Evolutionary conservation across 2,797 vertebrate species (phyloP).

Genomic region (Acrossocheilus wenchowensis): DNA sequence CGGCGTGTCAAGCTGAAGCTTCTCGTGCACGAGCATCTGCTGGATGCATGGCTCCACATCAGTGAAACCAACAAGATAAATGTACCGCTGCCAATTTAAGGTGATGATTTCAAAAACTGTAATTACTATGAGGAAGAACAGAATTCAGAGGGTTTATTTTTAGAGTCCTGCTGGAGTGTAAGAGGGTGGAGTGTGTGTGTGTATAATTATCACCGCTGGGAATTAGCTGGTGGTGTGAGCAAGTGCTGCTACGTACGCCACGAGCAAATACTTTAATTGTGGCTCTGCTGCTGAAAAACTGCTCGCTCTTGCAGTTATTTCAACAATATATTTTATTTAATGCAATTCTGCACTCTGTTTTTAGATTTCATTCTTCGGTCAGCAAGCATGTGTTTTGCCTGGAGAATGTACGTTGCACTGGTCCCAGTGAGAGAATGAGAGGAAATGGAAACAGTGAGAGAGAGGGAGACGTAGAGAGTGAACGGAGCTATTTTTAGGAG

Average conservation of each 20-base stretch:
- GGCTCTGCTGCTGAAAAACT: slow-evolving; percentile 38
- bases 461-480: slow-evolving; percentile 18
- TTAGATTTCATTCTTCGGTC: slow-evolving; percentile 4
- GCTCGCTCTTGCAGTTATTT: slow-evolving; percentile 37
- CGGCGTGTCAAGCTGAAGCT: background rate
- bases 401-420: slow-evolving; percentile 7
- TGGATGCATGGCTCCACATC: slow-evolving; percentile 29
- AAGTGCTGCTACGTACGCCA: slow-evolving; percentile 28
- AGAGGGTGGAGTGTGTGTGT: slow-evolving; percentile 30
- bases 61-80: slow-evolving; percentile 32
- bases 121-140: slow-evolving; percentile 45
- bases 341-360: slow-evolving; percentile 20
- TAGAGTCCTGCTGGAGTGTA: slow-evolving; percentile 44
- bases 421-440: slow-evolving; percentile 35
- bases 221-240: slow-evolving; percentile 50
- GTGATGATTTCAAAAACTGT: slow-evolving; percentile 29
- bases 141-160: slow-evolving; percentile 51
- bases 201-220: slow-evolving; percentile 62
- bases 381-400: slow-evolving; percentile 11
- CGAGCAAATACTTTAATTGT: slow-evolving; percentile 57
- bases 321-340: slow-evolving; percentile 23
- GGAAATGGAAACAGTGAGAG: slow-evolving; percentile 23
- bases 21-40: background rate
- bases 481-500: slow-evolving; percentile 44
- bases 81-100: slow-evolving; percentile 8